Percentiles rank a stretch among this genome's conserved stretches.
These are phyloP conservation scores for Meriones unguiculatus DNA, from an alignment of 2,113 vertebrate species.

Conservation along the genomic window DNA sequence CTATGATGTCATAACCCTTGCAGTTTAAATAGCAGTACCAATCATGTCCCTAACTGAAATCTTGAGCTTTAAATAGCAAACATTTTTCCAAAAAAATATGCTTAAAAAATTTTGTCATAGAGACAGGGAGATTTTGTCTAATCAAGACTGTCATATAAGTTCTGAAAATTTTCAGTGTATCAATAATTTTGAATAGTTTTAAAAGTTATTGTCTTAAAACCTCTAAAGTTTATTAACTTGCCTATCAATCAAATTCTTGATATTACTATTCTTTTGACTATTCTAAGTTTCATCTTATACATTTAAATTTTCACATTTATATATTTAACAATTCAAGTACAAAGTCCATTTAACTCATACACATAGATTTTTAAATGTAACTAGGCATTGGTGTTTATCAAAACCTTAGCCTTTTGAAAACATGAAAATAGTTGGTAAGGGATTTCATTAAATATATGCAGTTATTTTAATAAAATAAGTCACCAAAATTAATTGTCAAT, in stretches of 20 bases:
- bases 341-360: neutral
- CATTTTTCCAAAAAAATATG: conserved; percentile 49
- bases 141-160: conserved; percentile 62
- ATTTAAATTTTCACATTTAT: neutral
- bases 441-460: neutral
- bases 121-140: conserved; percentile 49
- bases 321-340: conserved; percentile 37
- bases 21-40: conserved; percentile 67
- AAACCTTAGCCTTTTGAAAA: conserved; percentile 9
- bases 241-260: conserved; percentile 6
- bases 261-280: conserved; percentile 47
- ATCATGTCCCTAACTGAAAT: conserved; percentile 73
- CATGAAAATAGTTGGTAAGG: neutral
- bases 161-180: conserved; percentile 62
- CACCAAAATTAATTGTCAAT: neutral
- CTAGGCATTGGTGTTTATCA: neutral
- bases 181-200: neutral
- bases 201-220: conserved; percentile 38
- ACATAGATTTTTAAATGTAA: neutral
- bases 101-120: conserved; percentile 63
- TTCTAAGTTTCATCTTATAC: conserved; percentile 15
- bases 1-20: conserved; percentile 59
- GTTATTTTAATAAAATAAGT: neutral
- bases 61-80: conserved; percentile 66
- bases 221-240: conserved; percentile 38